These are phyloP conservation scores for Scolopax mira DNA, from an alignment of 2,113 vertebrate species.

Conservation along the genomic window DNA sequence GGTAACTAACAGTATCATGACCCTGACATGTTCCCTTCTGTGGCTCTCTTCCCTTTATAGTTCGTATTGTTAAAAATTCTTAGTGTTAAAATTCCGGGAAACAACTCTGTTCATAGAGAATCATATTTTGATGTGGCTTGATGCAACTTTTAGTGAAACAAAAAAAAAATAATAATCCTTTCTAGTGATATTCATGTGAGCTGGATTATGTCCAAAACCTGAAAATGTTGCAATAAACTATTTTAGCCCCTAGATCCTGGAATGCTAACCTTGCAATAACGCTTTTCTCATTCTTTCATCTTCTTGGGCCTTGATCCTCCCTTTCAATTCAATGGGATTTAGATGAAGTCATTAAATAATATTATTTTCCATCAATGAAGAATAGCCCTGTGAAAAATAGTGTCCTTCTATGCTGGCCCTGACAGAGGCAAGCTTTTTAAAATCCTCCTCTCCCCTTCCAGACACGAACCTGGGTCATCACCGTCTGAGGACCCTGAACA, in stretches of 20 bases:
- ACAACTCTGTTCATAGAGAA: not conserved
- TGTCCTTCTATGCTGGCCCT: conserved; percentile 50
- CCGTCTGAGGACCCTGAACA: conserved; percentile 68
- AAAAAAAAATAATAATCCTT: not conserved
- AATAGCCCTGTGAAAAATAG: conserved; percentile 34
- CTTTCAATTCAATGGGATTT: conserved; percentile 35
- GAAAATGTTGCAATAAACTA: conserved; percentile 33
- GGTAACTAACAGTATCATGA: not conserved
- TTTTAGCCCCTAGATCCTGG: conserved; percentile 17
- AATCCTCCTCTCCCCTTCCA: conserved; percentile 15
- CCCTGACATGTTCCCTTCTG: not conserved
- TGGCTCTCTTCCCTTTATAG: not conserved
- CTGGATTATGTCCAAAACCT: conserved; percentile 2
- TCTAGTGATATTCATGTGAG: not conserved
- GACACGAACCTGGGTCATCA: conserved; percentile 70
- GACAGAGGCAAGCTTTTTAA: conserved; percentile 66
- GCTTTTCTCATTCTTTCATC: conserved; percentile 14
- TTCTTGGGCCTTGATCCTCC: conserved; percentile 39
- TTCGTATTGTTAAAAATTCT: not conserved
- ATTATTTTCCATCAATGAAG: conserved; percentile 46
- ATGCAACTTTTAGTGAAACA: not conserved
- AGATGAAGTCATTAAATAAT: conserved; percentile 33
- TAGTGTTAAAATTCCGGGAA: not conserved
- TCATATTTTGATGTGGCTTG: conserved; percentile 5
- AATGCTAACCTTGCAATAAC: conserved; percentile 37